Base-by-base conservation (phyloP, 1,140 invertebrate genomes). In the Liolophura sinensis region DNA sequence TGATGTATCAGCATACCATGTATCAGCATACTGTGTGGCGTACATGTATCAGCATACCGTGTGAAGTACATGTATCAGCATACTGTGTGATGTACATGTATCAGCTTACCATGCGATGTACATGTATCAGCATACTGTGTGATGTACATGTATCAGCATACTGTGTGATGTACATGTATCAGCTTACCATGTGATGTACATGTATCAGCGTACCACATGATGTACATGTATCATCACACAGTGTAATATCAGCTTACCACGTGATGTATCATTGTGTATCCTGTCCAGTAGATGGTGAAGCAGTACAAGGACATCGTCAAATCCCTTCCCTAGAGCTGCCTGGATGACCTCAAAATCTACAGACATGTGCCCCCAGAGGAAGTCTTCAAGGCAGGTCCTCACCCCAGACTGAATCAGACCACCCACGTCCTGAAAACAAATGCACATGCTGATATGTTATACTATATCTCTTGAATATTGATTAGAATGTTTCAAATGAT, bases 281-380 rank as follows among this genome's bases (percentile, higher is more conserved):
- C 31, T 40, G 31, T 40, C 31, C 31, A 40, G 9, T 9, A 40
- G 31, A 9, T 40, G 31, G 31, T 78, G 74, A 24, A 78, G 64
- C 20, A 77, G 15, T 0, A 77, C 59, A 24, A 73, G 59, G 11
- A 75, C 68, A 68, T 78, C 77, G 64, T 78, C 76, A 11, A 66
- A 48, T 64, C 71, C 73, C 55, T 65, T 68, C 14, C 71, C 70
- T 49, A 74, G 54, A 20, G 58, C 55, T 60, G 40, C 55, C n/a
- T 72, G 72, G 47, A 78, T 16, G n/a, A 64, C 65, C 15, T 60
- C 52, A 0, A 78, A 24, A 56, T 76, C 73, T 47, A 60, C 54
- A 6, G 70, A 55, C 27, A 76, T 72, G 62, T 78, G 77, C 6
- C 66, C 62, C 64, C 59, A 69, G 15, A 78, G 55, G 62, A 73